These are phyloP conservation scores for Spinus olivaceus DNA, from an alignment of 2,797 vertebrate genomes.

Conservation along the genomic window DNA sequence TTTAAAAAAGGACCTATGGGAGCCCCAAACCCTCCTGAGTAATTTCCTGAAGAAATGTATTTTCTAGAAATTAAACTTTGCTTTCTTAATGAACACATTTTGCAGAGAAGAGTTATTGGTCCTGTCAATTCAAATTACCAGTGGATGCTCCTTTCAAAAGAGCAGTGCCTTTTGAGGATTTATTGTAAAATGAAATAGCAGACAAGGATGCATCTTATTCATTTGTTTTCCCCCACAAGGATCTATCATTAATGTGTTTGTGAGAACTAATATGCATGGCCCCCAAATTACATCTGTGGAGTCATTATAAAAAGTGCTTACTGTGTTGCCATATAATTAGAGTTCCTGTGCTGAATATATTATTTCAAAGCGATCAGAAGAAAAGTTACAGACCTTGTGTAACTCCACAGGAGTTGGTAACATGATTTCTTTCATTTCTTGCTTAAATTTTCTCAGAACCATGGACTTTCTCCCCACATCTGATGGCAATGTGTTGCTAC, in stretches of 20 bases:
- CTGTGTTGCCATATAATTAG: slow-evolving; percentile 25
- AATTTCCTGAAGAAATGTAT: slow-evolving; percentile 36
- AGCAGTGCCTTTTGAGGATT: slow-evolving; percentile 33
- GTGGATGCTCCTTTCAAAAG: neutral
- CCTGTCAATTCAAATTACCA: slow-evolving; percentile 25
- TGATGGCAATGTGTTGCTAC: slow-evolving; percentile 94
- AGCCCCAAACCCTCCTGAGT: neutral
- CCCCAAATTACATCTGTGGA: slow-evolving; percentile 21
- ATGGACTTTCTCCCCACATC: slow-evolving; percentile 91
- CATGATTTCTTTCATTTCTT: slow-evolving; percentile 94
- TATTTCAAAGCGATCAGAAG: slow-evolving; percentile 23
- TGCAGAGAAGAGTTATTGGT: slow-evolving; percentile 3
- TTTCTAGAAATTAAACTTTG: slow-evolving; percentile 54
- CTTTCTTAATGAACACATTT: slow-evolving; percentile 43
- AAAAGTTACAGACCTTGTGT: slow-evolving; percentile 86
- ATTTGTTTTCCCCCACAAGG: slow-evolving; percentile 15
- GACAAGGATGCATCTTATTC: slow-evolving; percentile 19
- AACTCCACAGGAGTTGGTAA: slow-evolving; percentile 96
- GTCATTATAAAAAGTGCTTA: slow-evolving; percentile 50
- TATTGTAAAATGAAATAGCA: slow-evolving; percentile 3
- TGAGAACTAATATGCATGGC: slow-evolving; percentile 23
- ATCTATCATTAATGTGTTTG: slow-evolving; percentile 32
- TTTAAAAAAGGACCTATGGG: slow-evolving; percentile 34
- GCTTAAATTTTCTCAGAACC: slow-evolving; percentile 93
- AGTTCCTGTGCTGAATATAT: slow-evolving; percentile 8